Evolutionary conservation across 2,113 vertebrate genomes (phyloP).

Genomic region (Ginglymostoma cirratum): DNA sequence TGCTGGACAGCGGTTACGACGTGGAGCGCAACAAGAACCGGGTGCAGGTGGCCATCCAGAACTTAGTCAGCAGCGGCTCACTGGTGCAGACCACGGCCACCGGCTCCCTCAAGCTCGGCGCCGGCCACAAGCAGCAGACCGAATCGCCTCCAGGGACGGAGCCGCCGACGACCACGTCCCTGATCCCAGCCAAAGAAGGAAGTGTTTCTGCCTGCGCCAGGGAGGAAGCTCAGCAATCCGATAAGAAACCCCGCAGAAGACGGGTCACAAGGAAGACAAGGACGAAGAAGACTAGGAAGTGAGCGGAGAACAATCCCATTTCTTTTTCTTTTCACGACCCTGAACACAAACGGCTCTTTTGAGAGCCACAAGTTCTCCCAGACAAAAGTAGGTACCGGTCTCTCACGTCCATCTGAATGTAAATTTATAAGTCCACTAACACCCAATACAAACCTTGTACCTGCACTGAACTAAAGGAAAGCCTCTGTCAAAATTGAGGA

Average conservation of each 20-base stretch:
- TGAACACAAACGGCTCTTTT: neutral
- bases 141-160: no score
- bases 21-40: neutral
- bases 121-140: neutral
- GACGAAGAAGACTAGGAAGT: neutral
- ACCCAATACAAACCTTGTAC: no score
- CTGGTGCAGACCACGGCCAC: neutral
- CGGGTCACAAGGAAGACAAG: neutral
- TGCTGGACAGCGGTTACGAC: neutral
- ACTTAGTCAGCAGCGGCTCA: neutral
- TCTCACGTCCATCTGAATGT: no score
- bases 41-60: neutral
- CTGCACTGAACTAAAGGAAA: no score
- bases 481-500: no score
- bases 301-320: neutral
- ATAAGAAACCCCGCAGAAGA: neutral
- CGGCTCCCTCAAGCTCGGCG: neutral
- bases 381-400: neutral
- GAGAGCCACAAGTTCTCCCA: neutral
- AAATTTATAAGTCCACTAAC: no score
- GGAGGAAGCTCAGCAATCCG: no score
- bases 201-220: neutral
- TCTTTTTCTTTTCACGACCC: no score
- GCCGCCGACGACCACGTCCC: neutral
- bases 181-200: neutral